Percentiles rank a stretch among this genome's conserved stretches.
phyloP scores from a whole-genome alignment of 2,113 vertebrate genomes.

The Gavialis gangeticus region DNA sequence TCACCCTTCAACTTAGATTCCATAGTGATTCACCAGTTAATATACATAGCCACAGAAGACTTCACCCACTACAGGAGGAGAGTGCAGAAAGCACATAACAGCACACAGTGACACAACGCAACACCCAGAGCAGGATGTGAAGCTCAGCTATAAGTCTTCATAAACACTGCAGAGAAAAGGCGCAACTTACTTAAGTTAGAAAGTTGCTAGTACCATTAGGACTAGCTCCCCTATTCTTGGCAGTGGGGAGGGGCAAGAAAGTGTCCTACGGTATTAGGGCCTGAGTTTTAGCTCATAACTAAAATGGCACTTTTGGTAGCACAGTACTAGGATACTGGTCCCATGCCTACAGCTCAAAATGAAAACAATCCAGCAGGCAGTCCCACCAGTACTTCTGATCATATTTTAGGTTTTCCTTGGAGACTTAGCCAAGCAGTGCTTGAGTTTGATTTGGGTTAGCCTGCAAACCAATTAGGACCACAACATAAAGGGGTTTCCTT shows the following conservation, averaged over 20 bases:
- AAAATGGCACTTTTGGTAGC: background rate
- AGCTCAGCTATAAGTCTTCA: background rate
- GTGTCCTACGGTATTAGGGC: background rate
- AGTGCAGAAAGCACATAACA: background rate
- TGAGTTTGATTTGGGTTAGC: background rate
- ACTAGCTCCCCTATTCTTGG: background rate
- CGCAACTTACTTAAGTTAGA: background rate
- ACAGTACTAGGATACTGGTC: background rate
- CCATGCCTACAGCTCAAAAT: background rate
- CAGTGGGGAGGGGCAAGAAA: background rate
- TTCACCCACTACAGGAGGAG: background rate
- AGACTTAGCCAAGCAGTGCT: background rate
- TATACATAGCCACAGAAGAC: background rate
- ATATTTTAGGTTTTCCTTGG: background rate
- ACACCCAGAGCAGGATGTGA: background rate
- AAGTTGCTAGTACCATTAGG: background rate
- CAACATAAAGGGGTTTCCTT: background rate
- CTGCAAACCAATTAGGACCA: background rate
- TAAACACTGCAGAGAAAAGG: background rate
- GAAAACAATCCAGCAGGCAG: background rate
- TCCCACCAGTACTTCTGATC: background rate
- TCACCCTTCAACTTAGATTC: background rate
- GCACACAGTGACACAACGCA: background rate
- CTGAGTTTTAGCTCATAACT: background rate
- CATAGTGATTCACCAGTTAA: background rate